These are phyloP conservation scores for Lutjanus erythropterus DNA, from an alignment of 2,113 vertebrate species.

Conservation along the genomic window DNA sequence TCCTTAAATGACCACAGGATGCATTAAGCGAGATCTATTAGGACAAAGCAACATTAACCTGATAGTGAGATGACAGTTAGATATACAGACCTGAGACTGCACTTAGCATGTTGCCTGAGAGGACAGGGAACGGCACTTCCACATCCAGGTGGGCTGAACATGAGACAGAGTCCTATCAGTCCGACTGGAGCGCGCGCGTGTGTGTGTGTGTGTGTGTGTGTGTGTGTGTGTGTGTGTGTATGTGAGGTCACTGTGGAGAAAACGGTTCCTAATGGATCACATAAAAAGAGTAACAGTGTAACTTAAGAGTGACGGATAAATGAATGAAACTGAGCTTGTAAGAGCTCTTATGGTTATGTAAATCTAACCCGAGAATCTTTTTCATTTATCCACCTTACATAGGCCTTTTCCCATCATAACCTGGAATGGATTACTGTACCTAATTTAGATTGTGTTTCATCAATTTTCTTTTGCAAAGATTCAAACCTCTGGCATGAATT, in stretches of 20 bases:
- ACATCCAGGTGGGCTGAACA: slow-evolving; percentile 65
- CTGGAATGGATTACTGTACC: slow-evolving; percentile 76
- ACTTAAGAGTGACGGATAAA: slow-evolving; percentile 81
- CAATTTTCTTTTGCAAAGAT: slow-evolving; percentile 76
- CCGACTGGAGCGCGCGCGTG: neutral
- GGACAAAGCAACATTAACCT: slow-evolving; percentile 68
- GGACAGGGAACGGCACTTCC: slow-evolving; percentile 32
- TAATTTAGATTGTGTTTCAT: slow-evolving; percentile 81
- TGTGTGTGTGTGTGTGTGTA: slow-evolving; percentile 19
- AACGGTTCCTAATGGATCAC: slow-evolving; percentile 74
- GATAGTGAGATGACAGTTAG: slow-evolving; percentile 71
- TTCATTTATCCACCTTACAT: slow-evolving; percentile 73
- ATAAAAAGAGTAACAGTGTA: slow-evolving; percentile 71
- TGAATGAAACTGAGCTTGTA: slow-evolving; percentile 77
- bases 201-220: slow-evolving; percentile 19
- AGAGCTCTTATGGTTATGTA: slow-evolving; percentile 79
- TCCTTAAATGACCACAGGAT: slow-evolving; percentile 79
- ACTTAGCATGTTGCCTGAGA: slow-evolving; percentile 62
- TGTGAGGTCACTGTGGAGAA: slow-evolving; percentile 54
- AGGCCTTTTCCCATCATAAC: slow-evolving; percentile 76
- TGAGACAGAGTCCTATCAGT: slow-evolving; percentile 58
- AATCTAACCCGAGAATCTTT: slow-evolving; percentile 78
- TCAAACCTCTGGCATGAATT: slow-evolving; percentile 73
- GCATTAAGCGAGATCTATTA: slow-evolving; percentile 82
- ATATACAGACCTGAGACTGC: slow-evolving; percentile 60